These are phyloP conservation scores for Numida meleagris DNA, from an alignment of 2,113 vertebrate genomes.

Conservation along the genomic window DNA sequence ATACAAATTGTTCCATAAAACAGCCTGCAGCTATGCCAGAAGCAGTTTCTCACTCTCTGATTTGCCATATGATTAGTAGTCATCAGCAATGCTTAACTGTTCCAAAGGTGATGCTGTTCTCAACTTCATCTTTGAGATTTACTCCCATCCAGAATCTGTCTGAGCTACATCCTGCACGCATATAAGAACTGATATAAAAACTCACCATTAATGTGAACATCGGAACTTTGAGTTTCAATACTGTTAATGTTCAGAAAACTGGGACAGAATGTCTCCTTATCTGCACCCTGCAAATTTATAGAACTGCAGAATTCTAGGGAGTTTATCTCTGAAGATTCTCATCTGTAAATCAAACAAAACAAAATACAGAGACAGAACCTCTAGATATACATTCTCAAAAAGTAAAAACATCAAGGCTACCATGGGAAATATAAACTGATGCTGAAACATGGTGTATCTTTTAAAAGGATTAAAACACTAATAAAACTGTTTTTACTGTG, in stretches of 20 bases:
- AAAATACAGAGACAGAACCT: neutral
- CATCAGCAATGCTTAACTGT: conserved; percentile 22
- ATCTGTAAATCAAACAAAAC: neutral
- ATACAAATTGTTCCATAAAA: neutral
- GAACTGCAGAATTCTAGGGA: neutral
- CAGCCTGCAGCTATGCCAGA: conserved; percentile 22
- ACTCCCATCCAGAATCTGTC: neutral
- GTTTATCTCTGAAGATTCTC: neutral
- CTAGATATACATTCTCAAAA: neutral
- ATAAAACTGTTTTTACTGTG: neutral
- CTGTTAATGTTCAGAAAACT: neutral
- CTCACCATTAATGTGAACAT: neutral
- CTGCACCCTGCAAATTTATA: neutral
- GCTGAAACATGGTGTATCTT: neutral
- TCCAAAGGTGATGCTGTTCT: conserved; percentile 19
- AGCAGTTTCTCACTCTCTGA: conserved; percentile 24
- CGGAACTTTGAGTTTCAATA: neutral
- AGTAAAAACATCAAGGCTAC: neutral
- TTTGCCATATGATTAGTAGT: conserved; percentile 47
- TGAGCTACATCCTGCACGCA: neutral
- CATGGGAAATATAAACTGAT: neutral
- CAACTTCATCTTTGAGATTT: conserved; percentile 1
- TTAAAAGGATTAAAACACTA: neutral
- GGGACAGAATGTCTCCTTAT: neutral
- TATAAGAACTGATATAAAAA: neutral